These are phyloP conservation scores for Amphiprion clarkii DNA, from an alignment of 2,797 vertebrate genomes.

Conservation along the genomic window DNA sequence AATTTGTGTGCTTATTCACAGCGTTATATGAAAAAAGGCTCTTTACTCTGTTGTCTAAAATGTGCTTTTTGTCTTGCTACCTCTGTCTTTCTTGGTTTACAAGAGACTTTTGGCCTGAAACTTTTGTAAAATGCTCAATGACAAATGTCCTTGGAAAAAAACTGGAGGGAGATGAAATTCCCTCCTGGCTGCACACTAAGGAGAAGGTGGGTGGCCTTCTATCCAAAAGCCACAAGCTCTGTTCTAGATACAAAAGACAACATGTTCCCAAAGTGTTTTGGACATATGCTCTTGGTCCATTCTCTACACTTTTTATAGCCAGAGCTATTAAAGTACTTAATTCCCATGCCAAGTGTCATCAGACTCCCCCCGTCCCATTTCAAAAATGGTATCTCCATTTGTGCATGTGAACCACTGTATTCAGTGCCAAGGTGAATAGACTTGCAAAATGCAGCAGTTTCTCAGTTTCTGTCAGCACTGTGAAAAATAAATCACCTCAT, in stretches of 20 bases:
- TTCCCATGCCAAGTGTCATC: conserved; percentile 79
- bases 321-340: conserved; percentile 76
- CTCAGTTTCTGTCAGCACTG: conserved; percentile 39
- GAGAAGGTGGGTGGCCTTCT: conserved; percentile 62
- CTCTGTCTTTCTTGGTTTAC: conserved; percentile 54
- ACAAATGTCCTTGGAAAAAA: conserved; percentile 78
- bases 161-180: conserved; percentile 68
- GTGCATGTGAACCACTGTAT: conserved; percentile 40
- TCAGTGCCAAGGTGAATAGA: conserved; percentile 69
- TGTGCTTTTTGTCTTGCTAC: conserved; percentile 19
- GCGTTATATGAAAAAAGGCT: conserved; percentile 40
- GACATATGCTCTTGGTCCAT: conserved; percentile 65
- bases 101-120: conserved; percentile 55
- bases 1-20: conserved; percentile 32
- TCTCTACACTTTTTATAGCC: conserved; percentile 72
- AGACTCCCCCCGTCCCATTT: conserved; percentile 74
- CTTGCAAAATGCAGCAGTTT: conserved; percentile 47
- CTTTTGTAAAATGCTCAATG: conserved; percentile 69
- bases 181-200: conserved; percentile 61
- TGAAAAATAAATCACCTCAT: conserved; percentile 45
- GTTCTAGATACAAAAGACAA: conserved; percentile 69
- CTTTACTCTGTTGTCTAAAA: conserved; percentile 26
- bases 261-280: conserved; percentile 68
- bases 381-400: conserved; percentile 69
- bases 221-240: conserved; percentile 65